A percentile compares a stretch with the other conserved stretches of the same genome.
Evolutionary conservation across 2,888 invertebrate genomes (phyloP).

Genomic region (Drosophila bunnanda): DNA sequence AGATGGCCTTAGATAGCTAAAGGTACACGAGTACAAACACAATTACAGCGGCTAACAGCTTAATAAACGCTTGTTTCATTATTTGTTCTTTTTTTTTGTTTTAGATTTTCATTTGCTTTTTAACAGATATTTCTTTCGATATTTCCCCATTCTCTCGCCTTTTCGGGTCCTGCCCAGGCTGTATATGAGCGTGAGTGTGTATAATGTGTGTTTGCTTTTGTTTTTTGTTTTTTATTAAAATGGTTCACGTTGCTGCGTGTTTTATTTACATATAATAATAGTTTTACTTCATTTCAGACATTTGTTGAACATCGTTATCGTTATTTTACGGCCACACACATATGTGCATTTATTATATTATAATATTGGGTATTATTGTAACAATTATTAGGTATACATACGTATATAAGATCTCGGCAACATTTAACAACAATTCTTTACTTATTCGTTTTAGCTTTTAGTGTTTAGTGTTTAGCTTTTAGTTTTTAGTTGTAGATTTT

Average conservation of each 20-base stretch:
- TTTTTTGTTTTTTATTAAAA: constrained; percentile 30
- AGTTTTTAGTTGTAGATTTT: constrained; percentile 15
- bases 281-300: constrained; percentile 58
- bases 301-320: constrained; percentile 49
- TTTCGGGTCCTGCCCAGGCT: constrained; percentile 34
- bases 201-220: constrained; percentile 21
- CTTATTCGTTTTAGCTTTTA: constrained; percentile 38
- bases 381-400: constrained; percentile 58
- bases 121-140: constrained; percentile 4
- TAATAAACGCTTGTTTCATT: not conserved
- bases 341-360: constrained; percentile 32
- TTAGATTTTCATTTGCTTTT: constrained; percentile 5
- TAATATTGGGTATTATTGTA: constrained; percentile 48
- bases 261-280: constrained; percentile 53
- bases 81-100: not conserved
- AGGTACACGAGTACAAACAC: constrained; percentile 44
- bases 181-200: constrained; percentile 14
- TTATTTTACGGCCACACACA: constrained; percentile 37
- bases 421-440: constrained; percentile 51
- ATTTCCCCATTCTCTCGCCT: constrained; percentile 26
- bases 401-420: constrained; percentile 54
- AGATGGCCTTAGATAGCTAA: constrained; percentile 40
- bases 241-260: constrained; percentile 34
- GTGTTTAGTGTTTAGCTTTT: constrained; percentile 12
- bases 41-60: constrained; percentile 30